Conservation (phyloP, 2,113 vertebrate species). For the Melanocharis versteri region DNA sequence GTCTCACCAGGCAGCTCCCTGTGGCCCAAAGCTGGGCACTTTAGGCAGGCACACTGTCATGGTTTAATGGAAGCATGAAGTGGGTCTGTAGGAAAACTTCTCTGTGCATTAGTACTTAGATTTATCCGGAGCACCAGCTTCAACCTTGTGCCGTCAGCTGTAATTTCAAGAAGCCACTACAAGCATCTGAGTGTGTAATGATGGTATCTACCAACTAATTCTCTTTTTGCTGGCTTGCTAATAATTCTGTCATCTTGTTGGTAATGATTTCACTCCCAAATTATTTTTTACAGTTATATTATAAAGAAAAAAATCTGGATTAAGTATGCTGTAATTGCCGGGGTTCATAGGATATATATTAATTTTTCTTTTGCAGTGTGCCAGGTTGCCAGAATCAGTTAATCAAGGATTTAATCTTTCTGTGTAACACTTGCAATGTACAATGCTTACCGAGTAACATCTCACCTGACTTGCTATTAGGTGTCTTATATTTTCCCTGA, state of each 20-base stretch:
- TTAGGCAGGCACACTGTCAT: neutral
- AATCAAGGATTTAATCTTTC: neutral
- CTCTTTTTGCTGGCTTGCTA: neutral
- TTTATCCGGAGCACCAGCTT: neutral
- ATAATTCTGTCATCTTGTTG: neutral
- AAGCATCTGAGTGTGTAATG: neutral
- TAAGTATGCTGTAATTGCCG: slow-evolving; percentile 48
- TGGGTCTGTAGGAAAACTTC: neutral
- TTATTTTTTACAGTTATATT: neutral
- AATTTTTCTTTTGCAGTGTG: slow-evolving; percentile 22
- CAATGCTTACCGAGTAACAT: neutral
- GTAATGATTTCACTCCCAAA: neutral
- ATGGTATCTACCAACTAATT: neutral
- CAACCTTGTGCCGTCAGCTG: neutral
- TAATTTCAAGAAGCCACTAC: neutral
- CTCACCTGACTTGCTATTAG: neutral
- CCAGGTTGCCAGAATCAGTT: slow-evolving; percentile 32
- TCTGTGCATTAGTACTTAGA: neutral
- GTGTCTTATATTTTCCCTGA: neutral
- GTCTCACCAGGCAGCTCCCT: neutral
- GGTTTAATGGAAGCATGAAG: neutral
- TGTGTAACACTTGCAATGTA: neutral
- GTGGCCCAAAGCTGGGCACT: neutral
- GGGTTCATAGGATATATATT: slow-evolving; percentile 47
- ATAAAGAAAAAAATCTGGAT: neutral